Evolutionary conservation across 2,113 vertebrate genomes (phyloP).

Genomic region (Charadrius vociferus): DNA sequence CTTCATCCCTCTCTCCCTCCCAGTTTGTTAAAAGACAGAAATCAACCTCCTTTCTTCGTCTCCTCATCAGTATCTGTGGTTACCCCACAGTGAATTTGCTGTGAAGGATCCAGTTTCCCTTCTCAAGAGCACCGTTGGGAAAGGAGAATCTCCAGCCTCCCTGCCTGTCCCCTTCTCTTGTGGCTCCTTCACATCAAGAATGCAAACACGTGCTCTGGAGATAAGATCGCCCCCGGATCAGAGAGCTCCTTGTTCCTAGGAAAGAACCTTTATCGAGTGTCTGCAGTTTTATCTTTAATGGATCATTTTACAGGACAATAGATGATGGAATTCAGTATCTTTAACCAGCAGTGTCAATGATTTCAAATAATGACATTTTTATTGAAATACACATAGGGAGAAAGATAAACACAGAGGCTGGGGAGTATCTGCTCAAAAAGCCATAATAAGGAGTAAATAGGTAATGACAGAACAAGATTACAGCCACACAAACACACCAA

Average conservation of each 20-base stretch:
- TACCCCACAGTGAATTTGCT: neutral
- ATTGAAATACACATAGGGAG: conserved; percentile 17
- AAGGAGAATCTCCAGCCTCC: neutral
- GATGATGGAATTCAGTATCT: conserved; percentile 32
- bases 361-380: conserved; percentile 59
- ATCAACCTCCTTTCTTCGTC: neutral
- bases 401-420: conserved; percentile 37
- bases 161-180: neutral
- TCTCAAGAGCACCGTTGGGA: neutral
- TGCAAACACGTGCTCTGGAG: neutral
- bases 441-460: neutral
- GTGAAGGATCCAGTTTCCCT: neutral
- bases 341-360: conserved; percentile 29
- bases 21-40: neutral
- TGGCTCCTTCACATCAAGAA: neutral
- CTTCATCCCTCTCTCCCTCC: neutral
- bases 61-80: neutral
- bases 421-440: neutral
- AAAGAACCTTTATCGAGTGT: neutral
- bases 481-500: neutral
- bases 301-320: conserved; percentile 32
- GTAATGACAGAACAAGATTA: conserved; percentile 34
- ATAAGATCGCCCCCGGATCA: neutral
- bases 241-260: neutral
- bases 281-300: conserved; percentile 47